Evolutionary conservation across 2,113 vertebrate genomes (phyloP), one percentile per base, ranked within the genome.

Genomic region (Plotosus lineatus): DNA sequence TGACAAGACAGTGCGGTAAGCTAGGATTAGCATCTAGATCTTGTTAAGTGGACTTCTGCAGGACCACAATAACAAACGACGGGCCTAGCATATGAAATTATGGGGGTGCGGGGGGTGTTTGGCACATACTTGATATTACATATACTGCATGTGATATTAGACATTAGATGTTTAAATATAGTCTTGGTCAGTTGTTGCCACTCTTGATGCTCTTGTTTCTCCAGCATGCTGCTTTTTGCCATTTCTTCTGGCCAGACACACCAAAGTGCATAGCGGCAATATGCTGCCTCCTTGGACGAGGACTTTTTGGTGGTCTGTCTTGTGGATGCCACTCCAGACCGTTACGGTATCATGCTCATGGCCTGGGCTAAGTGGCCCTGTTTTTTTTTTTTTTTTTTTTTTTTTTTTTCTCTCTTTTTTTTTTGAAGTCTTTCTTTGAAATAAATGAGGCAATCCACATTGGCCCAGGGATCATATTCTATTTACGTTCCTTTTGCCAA

Each of bases 401-500:
- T 8, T 83, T 90, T 90, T 92, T 93, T 92, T n/a, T n/a, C n/a
- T n/a, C n/a, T 78, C 44, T 66, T 53, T 36, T 8, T 83, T 90
- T 90, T 92, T 93, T 92, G 88, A 92, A 93, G 92, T 91, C 90
- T 92, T 93, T 92, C 92, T 94, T 94, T 93, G 92, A 92, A 94
- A 93, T 92, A 93, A 91, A 91, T 88, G 83, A 92, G 93, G 91
- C 93, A 92, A 92, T 94, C 92, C 90, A 92, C 88, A 60, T 93
- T 92, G 93, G 93, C 91, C 92, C 90, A 90, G 90, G 91, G 93
- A 94, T 94, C 93, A 92, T 93, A 93, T 93, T 93, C 92, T 94
- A 93, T 94, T 94, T 93, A 94, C 91, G 89, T 92, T 93, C 88
- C 85, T 90, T 87, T 90, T 94, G 93, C 93, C 93, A 94, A 87